Percentiles rank a stretch among this genome's conserved stretches.
Evolutionary conservation across 2,113 vertebrate genomes (phyloP).

Genomic region (Suncus etruscus): DNA sequence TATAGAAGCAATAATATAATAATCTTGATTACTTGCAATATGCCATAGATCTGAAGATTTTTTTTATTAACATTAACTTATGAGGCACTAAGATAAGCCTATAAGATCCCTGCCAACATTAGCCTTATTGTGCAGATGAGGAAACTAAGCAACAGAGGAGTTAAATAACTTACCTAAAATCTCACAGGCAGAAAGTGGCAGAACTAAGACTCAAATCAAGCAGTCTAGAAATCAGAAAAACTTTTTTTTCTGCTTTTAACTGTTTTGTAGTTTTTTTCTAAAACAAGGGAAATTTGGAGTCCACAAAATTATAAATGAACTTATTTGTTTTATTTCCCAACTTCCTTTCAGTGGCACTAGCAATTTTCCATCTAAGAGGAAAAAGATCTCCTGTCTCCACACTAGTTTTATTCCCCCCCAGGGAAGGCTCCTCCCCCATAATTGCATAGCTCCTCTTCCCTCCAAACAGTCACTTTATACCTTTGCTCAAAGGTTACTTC

Average conservation of each 20-base stretch:
- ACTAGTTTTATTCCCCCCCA: neutral
- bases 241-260: neutral
- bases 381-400: neutral
- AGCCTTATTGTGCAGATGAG: slow-evolving; percentile 7
- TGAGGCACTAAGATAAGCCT: neutral
- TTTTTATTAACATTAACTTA: slow-evolving; percentile 13
- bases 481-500: neutral
- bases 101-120: neutral
- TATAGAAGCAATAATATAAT: neutral
- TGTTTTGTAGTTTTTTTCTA: neutral
- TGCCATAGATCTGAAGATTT: neutral
- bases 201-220: neutral
- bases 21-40: too few species aligned
- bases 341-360: neutral
- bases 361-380: neutral
- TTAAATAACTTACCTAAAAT: too few species aligned
- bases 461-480: neutral
- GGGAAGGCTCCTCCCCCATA: neutral
- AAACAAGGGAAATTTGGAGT: neutral
- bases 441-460: neutral
- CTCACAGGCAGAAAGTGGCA: too few species aligned
- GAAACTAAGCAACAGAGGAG: neutral
- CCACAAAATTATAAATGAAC: slow-evolving; percentile 1
- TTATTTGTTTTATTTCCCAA: neutral
- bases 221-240: neutral